Conservation (phyloP, 2,888 invertebrate species). For the Mimumesa dahlbomi region DNA sequence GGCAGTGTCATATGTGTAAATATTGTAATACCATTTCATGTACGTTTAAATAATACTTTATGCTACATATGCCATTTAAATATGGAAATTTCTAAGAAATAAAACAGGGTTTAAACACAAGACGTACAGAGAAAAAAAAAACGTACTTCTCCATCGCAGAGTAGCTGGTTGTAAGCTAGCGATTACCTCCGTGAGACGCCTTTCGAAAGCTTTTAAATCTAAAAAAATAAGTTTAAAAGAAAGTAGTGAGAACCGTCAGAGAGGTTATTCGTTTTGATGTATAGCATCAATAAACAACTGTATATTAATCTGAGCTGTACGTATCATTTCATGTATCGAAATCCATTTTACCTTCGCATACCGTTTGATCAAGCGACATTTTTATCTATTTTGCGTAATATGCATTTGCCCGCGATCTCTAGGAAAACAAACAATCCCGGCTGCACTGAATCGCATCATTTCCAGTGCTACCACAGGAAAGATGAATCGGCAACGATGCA, state of each 20-base stretch:
- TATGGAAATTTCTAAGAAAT: too few relatives aligned
- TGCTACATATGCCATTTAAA: too few relatives aligned
- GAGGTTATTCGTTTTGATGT: background rate
- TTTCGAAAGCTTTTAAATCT: conserved; percentile 99
- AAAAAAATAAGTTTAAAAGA: too few relatives aligned
- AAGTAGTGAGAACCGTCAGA: conserved; percentile 44
- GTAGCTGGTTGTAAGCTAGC: conserved; percentile 97
- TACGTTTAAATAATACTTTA: too few relatives aligned
- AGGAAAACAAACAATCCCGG: conserved; percentile 30
- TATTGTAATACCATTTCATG: too few relatives aligned
- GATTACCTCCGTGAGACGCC: conserved; percentile 98
- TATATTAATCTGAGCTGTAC: background rate
- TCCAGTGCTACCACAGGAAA: conserved; percentile 2
- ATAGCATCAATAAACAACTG: background rate
- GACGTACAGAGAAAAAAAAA: conserved; percentile 28
- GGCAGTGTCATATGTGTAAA: too few relatives aligned
- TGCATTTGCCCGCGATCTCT: conserved; percentile 8
- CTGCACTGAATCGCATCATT: conserved; percentile 12
- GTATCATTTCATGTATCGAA: background rate
- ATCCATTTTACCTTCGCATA: conserved; percentile 89
- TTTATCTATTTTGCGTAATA: conserved; percentile 32
- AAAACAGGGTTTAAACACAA: conserved; percentile 1
- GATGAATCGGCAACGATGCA: too few relatives aligned
- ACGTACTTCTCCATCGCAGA: conserved; percentile 96
- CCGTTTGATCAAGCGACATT: conserved; percentile 93